Evolutionary conservation across 2,888 invertebrate genomes (phyloP).

Genomic region (Limnephilus rhombicus): DNA sequence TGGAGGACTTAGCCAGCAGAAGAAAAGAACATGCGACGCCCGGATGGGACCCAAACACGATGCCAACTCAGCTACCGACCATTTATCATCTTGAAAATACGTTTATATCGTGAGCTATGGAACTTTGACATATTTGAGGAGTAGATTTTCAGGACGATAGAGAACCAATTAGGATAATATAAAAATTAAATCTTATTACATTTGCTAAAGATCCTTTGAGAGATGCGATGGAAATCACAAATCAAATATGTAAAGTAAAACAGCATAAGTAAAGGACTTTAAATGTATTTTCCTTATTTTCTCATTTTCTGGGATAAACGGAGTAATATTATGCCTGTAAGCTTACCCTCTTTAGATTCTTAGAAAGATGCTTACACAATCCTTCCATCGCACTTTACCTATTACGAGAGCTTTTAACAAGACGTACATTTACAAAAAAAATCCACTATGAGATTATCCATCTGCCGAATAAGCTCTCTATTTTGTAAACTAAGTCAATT

Average conservation of each 20-base stretch:
- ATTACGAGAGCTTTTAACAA: too few species aligned
- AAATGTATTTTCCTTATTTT: background rate
- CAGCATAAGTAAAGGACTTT: background rate
- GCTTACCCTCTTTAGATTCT: background rate
- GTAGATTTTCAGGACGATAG: background rate
- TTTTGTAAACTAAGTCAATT: conserved; percentile 1
- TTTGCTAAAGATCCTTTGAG: background rate
- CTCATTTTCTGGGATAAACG: background rate
- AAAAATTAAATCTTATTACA: background rate
- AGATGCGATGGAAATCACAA: too few species aligned
- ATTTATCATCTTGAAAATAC: background rate
- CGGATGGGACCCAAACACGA: too few species aligned
- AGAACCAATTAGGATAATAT: background rate
- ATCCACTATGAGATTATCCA: background rate
- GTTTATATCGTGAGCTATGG: background rate
- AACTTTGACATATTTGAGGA: background rate
- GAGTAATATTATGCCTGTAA: background rate
- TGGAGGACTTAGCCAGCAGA: too few species aligned
- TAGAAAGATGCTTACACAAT: background rate
- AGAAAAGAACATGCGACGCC: too few species aligned
- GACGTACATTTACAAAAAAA: background rate
- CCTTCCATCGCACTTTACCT: background rate
- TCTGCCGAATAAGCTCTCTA: background rate
- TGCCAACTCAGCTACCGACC: too few species aligned
- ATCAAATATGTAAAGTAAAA: too few species aligned